Base-by-base conservation (phyloP, 2,797 vertebrate species). In the Antrozous pallidus region DNA sequence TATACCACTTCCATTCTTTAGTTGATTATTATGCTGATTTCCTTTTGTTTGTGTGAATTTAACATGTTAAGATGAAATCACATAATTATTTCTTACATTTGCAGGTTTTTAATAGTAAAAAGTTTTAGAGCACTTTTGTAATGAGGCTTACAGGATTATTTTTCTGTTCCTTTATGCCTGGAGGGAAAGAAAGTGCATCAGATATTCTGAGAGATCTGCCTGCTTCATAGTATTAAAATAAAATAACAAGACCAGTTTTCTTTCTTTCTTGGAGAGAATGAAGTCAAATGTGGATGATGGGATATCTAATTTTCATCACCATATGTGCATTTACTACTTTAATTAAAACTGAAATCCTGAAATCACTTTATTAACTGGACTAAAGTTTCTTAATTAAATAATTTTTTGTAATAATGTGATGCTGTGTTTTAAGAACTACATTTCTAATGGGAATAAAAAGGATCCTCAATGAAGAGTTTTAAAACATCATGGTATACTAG, bases 331-430 rank as follows among this genome's bases (percentile, higher is more conserved):
- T 12, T 56, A 88, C 3, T n/a, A 56, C 33, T 67, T 89, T 22
- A 80, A 88, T 63, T 65, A 45, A 88, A 95, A 79, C 13, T 47
- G 56, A 94, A 88, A 73, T 79, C 75, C 24, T 75, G 58, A 89
- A 86, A 31, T 54, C 5, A 54, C 24, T 69, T 93, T 82, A 65
- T 89, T 80, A 65, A 5, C 38, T 93, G 18, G 26, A 13, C 13
- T 82, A 11, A 80, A 78, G 74, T 90, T 71, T 92, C 63, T 69
- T 87, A 69, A 26, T 78, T 14, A 83, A 78, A 63, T 42, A 47
- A 33, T 78, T 40, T 67, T 67, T n/a, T n/a, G n/a, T n/a, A n/a
- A n/a, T n/a, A 31, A 8, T 42, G 7, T 14, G 20, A 65, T 47
- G 11, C 8, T 86, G 0, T 14, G 3, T 36, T 94, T 92, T 88